Percentiles rank a stretch among this genome's conserved stretches.
phyloP scores from a whole-genome alignment of 1,140 invertebrate species.

The Metaphire vulgaris region DNA sequence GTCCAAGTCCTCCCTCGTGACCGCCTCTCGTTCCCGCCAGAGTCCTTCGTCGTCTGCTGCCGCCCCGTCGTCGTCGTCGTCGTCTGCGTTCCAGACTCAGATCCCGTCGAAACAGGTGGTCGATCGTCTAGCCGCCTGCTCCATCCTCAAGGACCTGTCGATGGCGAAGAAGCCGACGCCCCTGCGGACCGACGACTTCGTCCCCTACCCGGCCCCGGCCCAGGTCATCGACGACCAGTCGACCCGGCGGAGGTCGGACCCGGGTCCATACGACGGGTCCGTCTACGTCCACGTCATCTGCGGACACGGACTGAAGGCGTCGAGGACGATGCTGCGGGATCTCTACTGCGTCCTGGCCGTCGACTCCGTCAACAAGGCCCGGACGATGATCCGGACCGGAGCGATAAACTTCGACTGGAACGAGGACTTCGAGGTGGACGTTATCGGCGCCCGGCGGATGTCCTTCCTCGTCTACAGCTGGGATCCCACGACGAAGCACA shows the following conservation, averaged over 20 bases:
- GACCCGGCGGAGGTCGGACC: conserved; percentile 30
- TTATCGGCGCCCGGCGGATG: conserved; percentile 85
- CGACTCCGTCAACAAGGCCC: conserved; percentile 91
- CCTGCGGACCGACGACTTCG: conserved; percentile 47
- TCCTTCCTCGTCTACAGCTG: conserved; percentile 96
- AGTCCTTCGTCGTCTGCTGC: neutral
- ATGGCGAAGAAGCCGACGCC: conserved; percentile 47
- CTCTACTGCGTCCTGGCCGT: conserved; percentile 95
- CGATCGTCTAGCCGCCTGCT: conserved; percentile 58
- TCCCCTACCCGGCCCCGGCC: conserved; percentile 30
- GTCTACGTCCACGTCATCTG: conserved; percentile 83
- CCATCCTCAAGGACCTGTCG: conserved; percentile 42
- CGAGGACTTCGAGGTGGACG: conserved; percentile 93
- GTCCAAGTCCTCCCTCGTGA: neutral
- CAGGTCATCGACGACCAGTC: conserved; percentile 37
- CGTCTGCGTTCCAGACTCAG: conserved; percentile 50
- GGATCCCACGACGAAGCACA: conserved; percentile 67
- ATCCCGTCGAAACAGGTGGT: conserved; percentile 53
- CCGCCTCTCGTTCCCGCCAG: neutral
- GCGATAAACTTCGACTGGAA: conserved; percentile 98
- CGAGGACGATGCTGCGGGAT: conserved; percentile 61
- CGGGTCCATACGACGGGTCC: conserved; percentile 71
- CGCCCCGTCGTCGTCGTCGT: neutral
- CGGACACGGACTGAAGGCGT: conserved; percentile 75
- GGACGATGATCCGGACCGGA: conserved; percentile 92